Conservation (phyloP, 1,140 invertebrate species). For the Neuroterus valhalla region DNA sequence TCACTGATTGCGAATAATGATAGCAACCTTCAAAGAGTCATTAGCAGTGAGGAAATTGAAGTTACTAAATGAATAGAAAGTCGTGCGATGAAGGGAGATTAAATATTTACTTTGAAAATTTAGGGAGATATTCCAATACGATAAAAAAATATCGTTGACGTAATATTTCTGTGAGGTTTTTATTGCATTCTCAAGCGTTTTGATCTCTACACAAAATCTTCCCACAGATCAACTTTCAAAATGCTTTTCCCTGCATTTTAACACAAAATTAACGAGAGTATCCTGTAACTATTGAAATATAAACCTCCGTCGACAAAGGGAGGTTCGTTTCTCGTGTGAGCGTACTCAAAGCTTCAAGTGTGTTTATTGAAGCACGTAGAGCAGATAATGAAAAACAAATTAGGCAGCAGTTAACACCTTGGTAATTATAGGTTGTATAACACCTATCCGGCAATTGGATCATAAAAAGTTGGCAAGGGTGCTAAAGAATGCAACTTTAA, state of each 20-base stretch:
- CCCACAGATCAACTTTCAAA: slow-evolving; percentile 6
- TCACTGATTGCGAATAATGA: slow-evolving; percentile 26
- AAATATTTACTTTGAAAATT: background rate
- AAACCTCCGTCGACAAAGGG: slow-evolving; percentile 13
- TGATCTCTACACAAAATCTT: background rate
- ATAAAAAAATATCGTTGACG: too few species aligned
- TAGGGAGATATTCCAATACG: too few species aligned
- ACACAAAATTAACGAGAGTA: slow-evolving; percentile 4
- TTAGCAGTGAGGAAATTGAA: background rate
- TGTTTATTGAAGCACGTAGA: slow-evolving; percentile 19
- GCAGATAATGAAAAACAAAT: slow-evolving; percentile 27
- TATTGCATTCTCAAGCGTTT: background rate
- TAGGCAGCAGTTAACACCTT: slow-evolving; percentile 24
- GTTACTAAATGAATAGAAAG: slow-evolving; percentile 9
- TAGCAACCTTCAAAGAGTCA: slow-evolving; percentile 11
- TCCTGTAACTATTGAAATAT: slow-evolving; percentile 18
- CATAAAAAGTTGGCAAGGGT: background rate
- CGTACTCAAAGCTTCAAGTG: background rate
- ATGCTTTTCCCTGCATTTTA: background rate
- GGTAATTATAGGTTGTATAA: slow-evolving; percentile 25
- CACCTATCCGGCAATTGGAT: slow-evolving; percentile 24
- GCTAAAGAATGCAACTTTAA: slow-evolving; percentile 27
- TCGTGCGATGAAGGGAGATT: background rate
- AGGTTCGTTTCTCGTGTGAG: background rate
- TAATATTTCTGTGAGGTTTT: too few species aligned